phyloP scores from a whole-genome alignment of 2,113 vertebrate genomes.

The Eurystomus gularis region DNA sequence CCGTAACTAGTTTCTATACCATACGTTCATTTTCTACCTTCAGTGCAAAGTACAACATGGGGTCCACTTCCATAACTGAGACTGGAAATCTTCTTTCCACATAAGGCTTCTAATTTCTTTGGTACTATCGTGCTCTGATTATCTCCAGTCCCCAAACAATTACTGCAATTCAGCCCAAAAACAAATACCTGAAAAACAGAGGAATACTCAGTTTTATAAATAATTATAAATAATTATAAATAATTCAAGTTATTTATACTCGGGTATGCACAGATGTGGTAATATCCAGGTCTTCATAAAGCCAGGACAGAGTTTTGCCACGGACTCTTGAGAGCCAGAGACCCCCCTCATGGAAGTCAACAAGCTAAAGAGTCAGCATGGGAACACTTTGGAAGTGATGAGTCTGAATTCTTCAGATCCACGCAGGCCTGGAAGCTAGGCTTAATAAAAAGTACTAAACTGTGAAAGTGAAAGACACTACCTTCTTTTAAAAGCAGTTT shows the following conservation, averaged over 20 bases:
- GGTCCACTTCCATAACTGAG: slow-evolving; percentile 95
- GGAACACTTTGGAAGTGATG: neutral
- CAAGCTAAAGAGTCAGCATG: neutral
- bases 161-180: slow-evolving; percentile 95
- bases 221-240: too few relatives aligned
- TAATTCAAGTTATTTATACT: neutral
- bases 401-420: neutral
- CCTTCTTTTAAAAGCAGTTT: neutral
- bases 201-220: neutral
- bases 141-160: slow-evolving; percentile 95
- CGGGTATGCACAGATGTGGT: neutral
- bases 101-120: slow-evolving; percentile 91
- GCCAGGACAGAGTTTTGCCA: neutral
- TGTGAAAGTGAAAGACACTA: neutral
- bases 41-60: slow-evolving; percentile 89
- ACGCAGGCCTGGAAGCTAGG: neutral
- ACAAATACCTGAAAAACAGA: slow-evolving; percentile 85
- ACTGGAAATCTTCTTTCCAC: slow-evolving; percentile 91
- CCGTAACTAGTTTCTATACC: neutral
- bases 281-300: neutral
- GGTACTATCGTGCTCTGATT: slow-evolving; percentile 91
- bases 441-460: neutral
- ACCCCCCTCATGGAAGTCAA: neutral
- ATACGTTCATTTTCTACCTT: slow-evolving; percentile 78
- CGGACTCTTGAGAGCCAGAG: neutral